Evolutionary conservation across 1,140 invertebrate genomes (phyloP).

Genomic region (Carposina sasakii): DNA sequence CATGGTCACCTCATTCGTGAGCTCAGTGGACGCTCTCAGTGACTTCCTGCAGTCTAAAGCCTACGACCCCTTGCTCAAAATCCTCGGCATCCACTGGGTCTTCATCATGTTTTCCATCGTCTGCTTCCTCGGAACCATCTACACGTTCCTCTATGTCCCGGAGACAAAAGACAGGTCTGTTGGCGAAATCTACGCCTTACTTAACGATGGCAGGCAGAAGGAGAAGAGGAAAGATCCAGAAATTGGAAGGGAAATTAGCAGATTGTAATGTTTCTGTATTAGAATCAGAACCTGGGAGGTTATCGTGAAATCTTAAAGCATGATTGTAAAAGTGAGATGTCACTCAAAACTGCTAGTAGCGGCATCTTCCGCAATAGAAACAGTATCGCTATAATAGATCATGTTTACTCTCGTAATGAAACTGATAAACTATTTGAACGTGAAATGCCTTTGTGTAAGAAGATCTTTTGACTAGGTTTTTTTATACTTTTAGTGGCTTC

Average conservation of each 20-base stretch:
- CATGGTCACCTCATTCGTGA: slow-evolving; percentile 60
- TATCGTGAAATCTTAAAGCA: neutral
- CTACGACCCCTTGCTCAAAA: slow-evolving; percentile 58
- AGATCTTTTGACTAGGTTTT: no score
- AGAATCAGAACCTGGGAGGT: neutral
- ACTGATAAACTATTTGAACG: neutral
- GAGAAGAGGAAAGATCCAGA: slow-evolving; percentile 58
- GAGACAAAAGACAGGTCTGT: slow-evolving; percentile 59
- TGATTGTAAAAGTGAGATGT: neutral
- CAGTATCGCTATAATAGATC: neutral
- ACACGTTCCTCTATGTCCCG: slow-evolving; percentile 59
- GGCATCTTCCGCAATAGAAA: no score
- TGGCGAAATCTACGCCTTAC: slow-evolving; percentile 58
- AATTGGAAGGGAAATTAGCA: slow-evolving; percentile 42
- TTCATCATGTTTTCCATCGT: slow-evolving; percentile 60
- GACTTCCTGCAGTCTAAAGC: slow-evolving; percentile 64
- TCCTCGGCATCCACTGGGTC: slow-evolving; percentile 63
- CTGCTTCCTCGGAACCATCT: slow-evolving; percentile 54
- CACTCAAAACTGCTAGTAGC: no score
- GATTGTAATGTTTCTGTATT: slow-evolving; percentile 31
- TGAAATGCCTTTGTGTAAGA: neutral
- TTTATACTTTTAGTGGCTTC: no score
- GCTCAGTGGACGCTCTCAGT: slow-evolving; percentile 50
- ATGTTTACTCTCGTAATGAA: neutral
- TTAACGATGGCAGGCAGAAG: slow-evolving; percentile 53